phyloP scores from a whole-genome alignment of 2,797 vertebrate species.

The Brachyalestes nurse region DNA sequence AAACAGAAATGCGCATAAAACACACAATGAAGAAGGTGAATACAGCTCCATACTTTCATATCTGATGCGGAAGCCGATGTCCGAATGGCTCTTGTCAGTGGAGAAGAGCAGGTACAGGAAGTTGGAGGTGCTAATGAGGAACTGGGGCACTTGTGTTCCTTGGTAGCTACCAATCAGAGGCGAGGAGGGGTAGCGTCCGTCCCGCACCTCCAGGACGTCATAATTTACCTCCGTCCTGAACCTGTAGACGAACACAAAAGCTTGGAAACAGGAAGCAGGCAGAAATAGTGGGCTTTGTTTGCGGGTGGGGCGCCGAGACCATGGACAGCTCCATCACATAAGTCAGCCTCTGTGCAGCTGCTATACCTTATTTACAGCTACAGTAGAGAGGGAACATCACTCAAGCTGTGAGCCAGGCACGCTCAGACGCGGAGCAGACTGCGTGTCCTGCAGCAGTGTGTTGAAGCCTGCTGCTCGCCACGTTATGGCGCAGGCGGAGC shows the following conservation, averaged over 20 bases:
- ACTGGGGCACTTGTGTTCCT: constrained; percentile 98
- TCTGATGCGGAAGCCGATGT: constrained; percentile 95
- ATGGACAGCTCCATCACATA: constrained; percentile 21
- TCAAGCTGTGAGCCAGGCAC: constrained; percentile 19
- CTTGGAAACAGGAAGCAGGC: background rate
- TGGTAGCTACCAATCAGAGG: constrained; percentile 95
- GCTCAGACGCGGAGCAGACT: constrained; percentile 23
- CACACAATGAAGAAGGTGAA: background rate
- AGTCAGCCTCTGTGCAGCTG: background rate
- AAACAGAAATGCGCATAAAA: background rate
- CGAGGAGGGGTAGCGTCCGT: constrained; percentile 92
- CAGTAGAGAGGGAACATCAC: constrained; percentile 11
- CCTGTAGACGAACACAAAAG: constrained; percentile 68
- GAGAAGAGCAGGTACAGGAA: constrained; percentile 95
- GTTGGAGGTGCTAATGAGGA: constrained; percentile 98
- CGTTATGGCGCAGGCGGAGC: constrained; percentile 19
- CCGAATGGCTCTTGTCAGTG: constrained; percentile 98
- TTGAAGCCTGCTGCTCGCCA: constrained; percentile 32
- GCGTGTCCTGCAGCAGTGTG: constrained; percentile 7
- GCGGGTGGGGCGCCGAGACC: background rate
- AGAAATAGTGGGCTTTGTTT: background rate
- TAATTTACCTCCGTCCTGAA: constrained; percentile 99
- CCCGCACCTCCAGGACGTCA: constrained; percentile 92
- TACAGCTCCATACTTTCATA: constrained; percentile 90
- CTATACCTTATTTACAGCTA: constrained; percentile 25